phyloP scores from a whole-genome alignment of 2,888 invertebrate genomes.

The Scaptomyza cyrtandrae region DNA sequence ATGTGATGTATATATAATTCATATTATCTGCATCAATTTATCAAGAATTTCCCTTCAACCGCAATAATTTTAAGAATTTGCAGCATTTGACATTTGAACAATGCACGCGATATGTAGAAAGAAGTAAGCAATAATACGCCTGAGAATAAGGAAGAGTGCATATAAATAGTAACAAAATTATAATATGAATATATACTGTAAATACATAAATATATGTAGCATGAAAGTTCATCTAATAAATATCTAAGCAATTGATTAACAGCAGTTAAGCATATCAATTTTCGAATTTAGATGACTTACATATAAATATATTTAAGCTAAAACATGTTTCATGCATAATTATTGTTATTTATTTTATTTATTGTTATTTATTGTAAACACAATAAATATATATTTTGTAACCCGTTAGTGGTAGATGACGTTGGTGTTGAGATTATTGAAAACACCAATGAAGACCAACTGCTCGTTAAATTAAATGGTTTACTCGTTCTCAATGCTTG shows the following conservation, averaged over 20 bases:
- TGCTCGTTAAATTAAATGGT: constrained; percentile 43
- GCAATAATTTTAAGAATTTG: constrained; percentile 52
- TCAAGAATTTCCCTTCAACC: constrained; percentile 31
- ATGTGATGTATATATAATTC: not conserved
- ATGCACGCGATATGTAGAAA: not conserved
- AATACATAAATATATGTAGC: too few relatives aligned
- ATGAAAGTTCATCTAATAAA: too few relatives aligned
- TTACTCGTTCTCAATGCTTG: not conserved
- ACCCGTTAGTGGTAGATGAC: too few relatives aligned
- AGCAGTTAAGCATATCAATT: too few relatives aligned
- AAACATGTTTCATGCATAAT: not conserved
- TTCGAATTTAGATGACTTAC: too few relatives aligned
- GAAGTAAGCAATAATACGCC: not conserved
- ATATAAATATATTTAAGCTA: not conserved
- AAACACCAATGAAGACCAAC: constrained; percentile 16
- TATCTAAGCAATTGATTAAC: too few relatives aligned
- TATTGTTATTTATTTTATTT: too few relatives aligned
- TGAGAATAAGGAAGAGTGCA: not conserved
- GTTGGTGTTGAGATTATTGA: too few relatives aligned
- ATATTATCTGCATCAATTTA: constrained; percentile 51
- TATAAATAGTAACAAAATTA: not conserved
- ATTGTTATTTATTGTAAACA: too few relatives aligned
- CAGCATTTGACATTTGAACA: constrained; percentile 32
- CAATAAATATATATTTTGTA: too few relatives aligned
- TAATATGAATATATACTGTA: too few relatives aligned